These are phyloP conservation scores for Phoenoteleia sp. DNA, from an alignment of 2,888 invertebrate genomes.

Conservation along the genomic window DNA sequence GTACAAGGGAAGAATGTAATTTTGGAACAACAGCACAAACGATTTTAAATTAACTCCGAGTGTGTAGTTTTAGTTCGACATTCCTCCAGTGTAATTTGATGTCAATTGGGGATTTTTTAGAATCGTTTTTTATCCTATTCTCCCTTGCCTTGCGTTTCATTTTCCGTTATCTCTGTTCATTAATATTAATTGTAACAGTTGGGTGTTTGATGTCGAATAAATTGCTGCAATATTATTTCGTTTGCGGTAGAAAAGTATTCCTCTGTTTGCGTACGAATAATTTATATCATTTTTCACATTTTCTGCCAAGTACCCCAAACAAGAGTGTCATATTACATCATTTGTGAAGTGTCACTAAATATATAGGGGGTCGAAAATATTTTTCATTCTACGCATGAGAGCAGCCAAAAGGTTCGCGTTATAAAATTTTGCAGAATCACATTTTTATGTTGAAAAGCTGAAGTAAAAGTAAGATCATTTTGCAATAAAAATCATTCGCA, in stretches of 20 bases:
- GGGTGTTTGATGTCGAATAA: constrained; percentile 26
- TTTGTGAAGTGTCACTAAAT: constrained; percentile 46
- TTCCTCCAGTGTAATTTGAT: constrained; percentile 29
- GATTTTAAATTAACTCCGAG: constrained; percentile 53
- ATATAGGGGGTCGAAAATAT: too few species aligned
- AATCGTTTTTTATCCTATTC: background rate
- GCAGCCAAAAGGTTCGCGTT: too few species aligned
- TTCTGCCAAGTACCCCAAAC: constrained; percentile 28
- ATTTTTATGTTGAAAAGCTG: too few species aligned
- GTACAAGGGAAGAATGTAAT: constrained; percentile 56
- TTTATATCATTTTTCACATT: constrained; percentile 44
- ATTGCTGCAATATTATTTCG: constrained; percentile 22
- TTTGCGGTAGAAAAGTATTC: constrained; percentile 11
- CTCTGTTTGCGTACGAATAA: constrained; percentile 41
- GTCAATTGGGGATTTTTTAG: constrained; percentile 3
- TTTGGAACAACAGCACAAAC: constrained; percentile 49
- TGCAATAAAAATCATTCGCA: too few species aligned
- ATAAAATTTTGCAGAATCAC: too few species aligned
- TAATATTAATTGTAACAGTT: constrained; percentile 13
- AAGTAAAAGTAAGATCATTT: too few species aligned
- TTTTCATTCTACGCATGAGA: too few species aligned
- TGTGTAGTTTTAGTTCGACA: constrained; percentile 33
- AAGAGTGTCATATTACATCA: constrained; percentile 33
- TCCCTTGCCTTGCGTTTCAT: background rate
- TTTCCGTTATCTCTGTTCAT: background rate